Evolutionary conservation across 23 tunicate genomes (phyloP), one percentile per base, ranked within the genome.

Genomic region (Ascidia mentula): DNA sequence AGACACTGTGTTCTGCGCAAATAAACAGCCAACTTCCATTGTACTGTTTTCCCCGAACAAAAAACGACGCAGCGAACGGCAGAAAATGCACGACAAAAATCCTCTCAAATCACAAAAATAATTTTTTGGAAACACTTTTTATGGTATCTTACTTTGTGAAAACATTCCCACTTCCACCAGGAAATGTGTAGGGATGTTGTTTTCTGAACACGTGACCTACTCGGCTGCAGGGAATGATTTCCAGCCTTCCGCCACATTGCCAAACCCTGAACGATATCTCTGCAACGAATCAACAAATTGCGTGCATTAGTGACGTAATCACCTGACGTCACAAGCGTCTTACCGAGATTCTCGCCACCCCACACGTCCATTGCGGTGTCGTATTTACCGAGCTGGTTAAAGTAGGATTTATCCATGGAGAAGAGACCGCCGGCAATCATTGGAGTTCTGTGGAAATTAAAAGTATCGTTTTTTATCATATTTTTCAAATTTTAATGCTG

Each of bases 381-480:
- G 46, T 92, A 92, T 69, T 92, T 82, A 9, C 97, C 97, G 24
- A 92, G 79, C 60, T 87, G 80, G 45, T 90, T 69, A 72, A 90
- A 90, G 70, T 90, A 90, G n/a, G 73, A 46, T 40, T 82, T 86
- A 35, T 92, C 92, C 92, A 92, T 92, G 33, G 98, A 45, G 61
- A 93, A 93, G 9, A 92, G 69, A 30, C 97, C 97, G 34, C 97
- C 97, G 40, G 97, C 97, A 0, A 92, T 92, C 97, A 92, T 92
- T 17, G 97, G 97, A 3, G 97, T 93, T 53, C 98, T 93, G 78
- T 6, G 32, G 32, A 42, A 42, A 42, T 9, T 12, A 42, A 42
- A 42, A 42, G 15, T 15, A 42, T n/a, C n/a, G n/a, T n/a, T n/a
- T n/a, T n/a, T n/a, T n/a, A n/a, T n/a, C n/a, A n/a, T n/a, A n/a